Conservation (phyloP, 2,888 invertebrate species). For the Ptilodon capucinus region DNA sequence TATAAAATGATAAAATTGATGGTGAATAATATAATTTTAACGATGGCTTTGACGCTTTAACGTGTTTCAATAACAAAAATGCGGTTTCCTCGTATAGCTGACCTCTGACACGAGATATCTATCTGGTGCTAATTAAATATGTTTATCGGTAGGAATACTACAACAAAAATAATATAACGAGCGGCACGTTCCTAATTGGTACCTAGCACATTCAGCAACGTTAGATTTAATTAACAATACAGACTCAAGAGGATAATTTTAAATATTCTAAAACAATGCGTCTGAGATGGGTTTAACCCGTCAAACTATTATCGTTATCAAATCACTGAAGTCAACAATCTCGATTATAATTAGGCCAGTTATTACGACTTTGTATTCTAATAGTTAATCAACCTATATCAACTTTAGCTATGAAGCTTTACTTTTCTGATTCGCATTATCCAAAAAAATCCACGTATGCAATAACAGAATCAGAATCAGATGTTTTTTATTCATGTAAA, state of each 20-base stretch:
- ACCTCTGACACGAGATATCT: constrained; percentile 74
- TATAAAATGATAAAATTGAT: constrained; percentile 62
- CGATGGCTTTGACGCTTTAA: constrained; percentile 47
- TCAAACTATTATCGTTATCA: background rate
- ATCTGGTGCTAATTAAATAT: constrained; percentile 61
- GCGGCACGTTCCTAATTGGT: background rate
- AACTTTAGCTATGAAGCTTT: too few relatives aligned
- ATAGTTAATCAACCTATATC: too few relatives aligned
- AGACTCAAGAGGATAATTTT: background rate
- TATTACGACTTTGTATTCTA: too few relatives aligned
- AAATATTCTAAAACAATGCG: background rate
- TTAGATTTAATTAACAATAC: background rate
- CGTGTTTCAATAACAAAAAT: constrained; percentile 27
- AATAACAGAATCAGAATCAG: too few relatives aligned
- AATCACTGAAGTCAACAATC: too few relatives aligned
- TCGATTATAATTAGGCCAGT: too few relatives aligned
- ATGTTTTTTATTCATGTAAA: too few relatives aligned
- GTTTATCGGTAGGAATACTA: constrained; percentile 35
- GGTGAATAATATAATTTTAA: constrained; percentile 56
- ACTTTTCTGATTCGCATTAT: too few relatives aligned
- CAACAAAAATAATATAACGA: constrained; percentile 33
- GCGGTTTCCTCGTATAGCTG: constrained; percentile 61
- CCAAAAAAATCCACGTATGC: too few relatives aligned
- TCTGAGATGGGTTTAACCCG: background rate
- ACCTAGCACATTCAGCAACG: background rate